These are phyloP conservation scores for Pica pica DNA, from an alignment of 2,113 vertebrate genomes.

Conservation along the genomic window DNA sequence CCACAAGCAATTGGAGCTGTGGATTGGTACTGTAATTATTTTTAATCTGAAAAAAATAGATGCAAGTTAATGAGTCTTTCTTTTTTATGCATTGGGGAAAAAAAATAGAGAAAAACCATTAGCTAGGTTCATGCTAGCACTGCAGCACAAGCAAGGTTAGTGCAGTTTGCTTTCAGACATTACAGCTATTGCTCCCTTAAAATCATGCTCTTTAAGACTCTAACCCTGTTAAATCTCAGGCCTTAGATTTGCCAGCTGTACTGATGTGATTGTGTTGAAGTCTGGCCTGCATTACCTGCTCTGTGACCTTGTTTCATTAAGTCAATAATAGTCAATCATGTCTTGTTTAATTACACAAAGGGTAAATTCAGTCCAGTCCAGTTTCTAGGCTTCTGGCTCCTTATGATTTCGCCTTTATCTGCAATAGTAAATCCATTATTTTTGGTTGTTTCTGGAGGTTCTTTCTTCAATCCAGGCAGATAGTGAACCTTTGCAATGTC, in stretches of 20 bases:
- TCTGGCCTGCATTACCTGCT: background rate
- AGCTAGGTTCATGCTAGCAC: accelerated
- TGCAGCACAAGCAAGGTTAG: background rate
- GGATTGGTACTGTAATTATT: background rate
- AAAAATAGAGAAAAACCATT: background rate
- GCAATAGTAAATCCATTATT: background rate
- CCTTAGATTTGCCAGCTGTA: background rate
- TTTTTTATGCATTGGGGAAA: background rate
- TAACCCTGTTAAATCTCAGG: background rate
- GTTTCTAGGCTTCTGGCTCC: background rate
- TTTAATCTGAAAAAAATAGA: background rate
- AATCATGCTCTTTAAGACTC: background rate
- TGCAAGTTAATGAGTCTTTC: background rate
- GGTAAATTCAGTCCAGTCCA: background rate
- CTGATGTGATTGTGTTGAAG: background rate
- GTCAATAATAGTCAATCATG: background rate
- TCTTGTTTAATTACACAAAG: background rate
- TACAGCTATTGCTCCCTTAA: background rate
- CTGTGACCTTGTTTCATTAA: background rate
- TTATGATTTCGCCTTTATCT: background rate
- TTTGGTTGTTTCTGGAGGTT: background rate
- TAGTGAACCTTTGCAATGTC: background rate
- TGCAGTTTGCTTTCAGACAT: background rate
- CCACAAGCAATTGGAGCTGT: background rate
- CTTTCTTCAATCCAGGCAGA: background rate